Evolutionary conservation across 2,797 vertebrate genomes (phyloP).

Genomic region (Gobio occitaniae): DNA sequence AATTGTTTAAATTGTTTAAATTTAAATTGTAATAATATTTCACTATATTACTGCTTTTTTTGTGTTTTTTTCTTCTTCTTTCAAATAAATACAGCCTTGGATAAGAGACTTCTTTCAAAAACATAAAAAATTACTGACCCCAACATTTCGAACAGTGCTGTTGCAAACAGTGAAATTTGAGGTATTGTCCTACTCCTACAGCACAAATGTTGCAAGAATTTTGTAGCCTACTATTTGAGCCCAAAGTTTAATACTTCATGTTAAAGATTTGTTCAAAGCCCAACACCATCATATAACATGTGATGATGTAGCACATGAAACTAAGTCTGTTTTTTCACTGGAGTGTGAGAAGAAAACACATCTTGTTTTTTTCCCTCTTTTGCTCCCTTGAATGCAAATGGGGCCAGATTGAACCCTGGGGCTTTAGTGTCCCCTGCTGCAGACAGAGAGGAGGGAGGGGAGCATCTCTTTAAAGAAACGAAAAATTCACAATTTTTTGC

Average conservation of each 20-base stretch:
- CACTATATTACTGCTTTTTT: not conserved
- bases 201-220: not conserved
- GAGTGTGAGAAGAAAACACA: slow-evolving; percentile 13
- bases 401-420: slow-evolving; percentile 52
- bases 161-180: not conserved
- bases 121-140: not conserved
- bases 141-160: not conserved
- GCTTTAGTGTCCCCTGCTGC: slow-evolving; percentile 31
- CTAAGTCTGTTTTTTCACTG: slow-evolving; percentile 18
- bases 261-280: not conserved
- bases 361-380: slow-evolving; percentile 35
- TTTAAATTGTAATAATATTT: not conserved
- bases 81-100: not conserved
- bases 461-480: not conserved
- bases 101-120: not conserved
- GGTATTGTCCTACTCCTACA: not conserved
- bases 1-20: too few relatives aligned
- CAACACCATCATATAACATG: not conserved
- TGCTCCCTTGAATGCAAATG: slow-evolving; percentile 40
- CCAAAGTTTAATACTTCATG: not conserved
- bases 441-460: slow-evolving; percentile 41
- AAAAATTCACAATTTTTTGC: not conserved
- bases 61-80: not conserved
- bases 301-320: slow-evolving; percentile 18
- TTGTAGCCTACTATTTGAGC: not conserved